Conservation (phyloP, 2,113 vertebrate species). For the Rhinolophus sinicus region DNA sequence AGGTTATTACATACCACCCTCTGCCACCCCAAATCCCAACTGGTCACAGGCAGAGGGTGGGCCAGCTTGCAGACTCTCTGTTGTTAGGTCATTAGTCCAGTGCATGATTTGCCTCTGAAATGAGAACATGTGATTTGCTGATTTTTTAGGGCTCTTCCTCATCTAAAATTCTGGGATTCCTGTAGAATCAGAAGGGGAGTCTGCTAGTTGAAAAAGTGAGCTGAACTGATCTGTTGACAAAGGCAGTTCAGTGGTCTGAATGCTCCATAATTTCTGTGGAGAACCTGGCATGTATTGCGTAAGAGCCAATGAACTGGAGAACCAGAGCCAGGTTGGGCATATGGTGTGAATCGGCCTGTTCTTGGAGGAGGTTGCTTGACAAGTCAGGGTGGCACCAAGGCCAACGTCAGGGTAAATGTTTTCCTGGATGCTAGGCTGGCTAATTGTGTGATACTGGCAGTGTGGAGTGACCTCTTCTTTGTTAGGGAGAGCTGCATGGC, state of each 20-base stretch:
- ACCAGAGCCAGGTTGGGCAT: neutral
- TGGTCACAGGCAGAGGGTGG: neutral
- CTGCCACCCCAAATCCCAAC: too few species aligned
- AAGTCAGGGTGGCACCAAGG: neutral
- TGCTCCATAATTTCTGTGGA: neutral
- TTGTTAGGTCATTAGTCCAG: neutral
- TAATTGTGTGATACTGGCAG: neutral
- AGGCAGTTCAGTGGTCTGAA: neutral
- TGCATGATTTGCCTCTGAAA: neutral
- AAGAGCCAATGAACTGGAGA: neutral
- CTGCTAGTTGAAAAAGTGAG: neutral
- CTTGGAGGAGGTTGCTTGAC: neutral
- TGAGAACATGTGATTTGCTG: neutral
- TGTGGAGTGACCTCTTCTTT: neutral
- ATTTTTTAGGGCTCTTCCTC: neutral
- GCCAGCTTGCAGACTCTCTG: neutral
- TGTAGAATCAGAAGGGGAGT: neutral
- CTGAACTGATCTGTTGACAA: neutral
- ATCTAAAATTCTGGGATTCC: neutral
- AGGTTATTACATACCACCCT: neutral
- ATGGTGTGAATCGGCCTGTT: accelerated
- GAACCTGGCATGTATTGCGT: neutral
- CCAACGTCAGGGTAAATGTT: neutral
- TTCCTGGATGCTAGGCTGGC: neutral
- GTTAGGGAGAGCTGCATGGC: neutral